These are phyloP conservation scores for Plagiodera versicolora DNA, from an alignment of 2,888 invertebrate species.

Conservation along the genomic window DNA sequence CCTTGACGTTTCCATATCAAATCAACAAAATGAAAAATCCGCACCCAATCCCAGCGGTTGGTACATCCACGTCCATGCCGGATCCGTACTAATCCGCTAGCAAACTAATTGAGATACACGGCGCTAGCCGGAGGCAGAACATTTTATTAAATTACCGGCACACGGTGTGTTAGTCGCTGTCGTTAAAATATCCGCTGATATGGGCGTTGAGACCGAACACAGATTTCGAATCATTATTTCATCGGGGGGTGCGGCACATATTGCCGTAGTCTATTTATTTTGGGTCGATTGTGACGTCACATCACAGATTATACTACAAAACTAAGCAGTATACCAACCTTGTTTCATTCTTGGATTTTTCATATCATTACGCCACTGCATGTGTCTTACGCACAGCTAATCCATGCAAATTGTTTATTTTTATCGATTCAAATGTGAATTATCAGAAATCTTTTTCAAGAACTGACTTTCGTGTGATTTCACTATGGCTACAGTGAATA, in stretches of 20 bases:
- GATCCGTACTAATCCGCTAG: background rate
- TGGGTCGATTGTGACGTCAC: no score
- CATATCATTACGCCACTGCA: no score
- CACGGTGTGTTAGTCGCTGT: constrained; percentile 15
- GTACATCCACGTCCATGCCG: background rate
- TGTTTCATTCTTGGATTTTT: no score
- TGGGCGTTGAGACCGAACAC: background rate
- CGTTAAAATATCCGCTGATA: background rate
- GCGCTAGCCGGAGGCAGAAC: background rate
- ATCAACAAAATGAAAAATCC: background rate
- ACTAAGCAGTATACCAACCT: no score
- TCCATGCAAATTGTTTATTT: no score
- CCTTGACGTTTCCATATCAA: constrained; percentile 18
- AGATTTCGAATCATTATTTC: background rate
- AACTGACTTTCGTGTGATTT: no score
- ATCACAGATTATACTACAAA: no score
- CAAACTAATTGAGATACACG: constrained; percentile 13
- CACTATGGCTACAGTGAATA: no score
- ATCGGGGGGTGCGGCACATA: background rate
- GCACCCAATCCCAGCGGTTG: background rate
- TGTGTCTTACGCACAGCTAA: no score
- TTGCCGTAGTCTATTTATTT: background rate
- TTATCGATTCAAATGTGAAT: no score
- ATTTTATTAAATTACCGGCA: constrained; percentile 20
- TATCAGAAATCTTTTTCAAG: no score